Evolutionary conservation across 1,140 invertebrate species (phyloP).

Genomic region (Tetramorium parvispinum): DNA sequence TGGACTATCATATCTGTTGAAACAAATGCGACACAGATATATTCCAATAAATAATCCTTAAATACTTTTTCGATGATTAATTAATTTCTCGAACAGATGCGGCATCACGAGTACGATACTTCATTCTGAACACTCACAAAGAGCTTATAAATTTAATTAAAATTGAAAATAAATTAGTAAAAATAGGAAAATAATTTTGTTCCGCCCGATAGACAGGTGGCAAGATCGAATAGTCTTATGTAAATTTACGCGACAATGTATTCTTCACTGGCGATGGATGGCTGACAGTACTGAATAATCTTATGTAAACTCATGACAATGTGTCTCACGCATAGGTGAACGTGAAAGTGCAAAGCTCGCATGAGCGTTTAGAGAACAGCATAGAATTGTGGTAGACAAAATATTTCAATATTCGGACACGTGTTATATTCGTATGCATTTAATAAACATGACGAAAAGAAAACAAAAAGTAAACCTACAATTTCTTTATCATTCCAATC

Average conservation of each 20-base stretch:
- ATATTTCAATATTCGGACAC: background rate
- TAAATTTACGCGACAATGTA: background rate
- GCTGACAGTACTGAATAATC: background rate
- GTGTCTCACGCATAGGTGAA: background rate
- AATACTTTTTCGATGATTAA: background rate
- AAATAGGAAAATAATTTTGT: background rate
- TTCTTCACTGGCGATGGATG: background rate
- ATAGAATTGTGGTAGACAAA: background rate
- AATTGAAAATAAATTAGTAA: background rate
- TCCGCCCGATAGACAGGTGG: background rate
- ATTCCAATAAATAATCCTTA: background rate
- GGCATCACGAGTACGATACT: background rate
- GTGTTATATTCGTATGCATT: background rate
- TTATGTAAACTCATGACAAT: background rate
- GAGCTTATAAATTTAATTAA: constrained; percentile 16
- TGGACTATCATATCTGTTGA: background rate
- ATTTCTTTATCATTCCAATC: background rate
- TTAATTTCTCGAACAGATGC: background rate
- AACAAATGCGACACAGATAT: background rate
- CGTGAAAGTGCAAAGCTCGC: background rate
- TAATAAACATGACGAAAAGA: background rate
- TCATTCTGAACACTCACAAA: background rate
- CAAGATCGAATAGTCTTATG: background rate
- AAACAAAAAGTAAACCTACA: background rate
- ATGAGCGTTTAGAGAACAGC: background rate